Percentiles rank a stretch among this genome's conserved stretches.
These are phyloP conservation scores for Orientallactaga bullata DNA, from an alignment of 2,113 vertebrate species.

Conservation along the genomic window DNA sequence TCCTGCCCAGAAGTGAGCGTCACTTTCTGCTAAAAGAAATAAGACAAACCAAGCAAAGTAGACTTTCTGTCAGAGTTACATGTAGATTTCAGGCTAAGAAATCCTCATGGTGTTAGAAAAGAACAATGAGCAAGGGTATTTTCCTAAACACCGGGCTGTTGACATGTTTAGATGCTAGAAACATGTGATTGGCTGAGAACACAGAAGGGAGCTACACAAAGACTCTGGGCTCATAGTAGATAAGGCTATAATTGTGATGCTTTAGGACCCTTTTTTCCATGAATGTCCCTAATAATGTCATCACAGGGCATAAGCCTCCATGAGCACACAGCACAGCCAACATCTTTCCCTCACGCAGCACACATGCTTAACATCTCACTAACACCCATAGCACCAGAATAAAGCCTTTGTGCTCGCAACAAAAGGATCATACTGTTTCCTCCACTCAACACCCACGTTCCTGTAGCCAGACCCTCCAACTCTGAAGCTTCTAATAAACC, in stretches of 20 bases:
- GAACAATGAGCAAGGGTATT: not conserved
- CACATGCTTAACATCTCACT: conserved; percentile 83
- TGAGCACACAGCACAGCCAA: conserved; percentile 83
- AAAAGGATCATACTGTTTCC: conserved; percentile 80
- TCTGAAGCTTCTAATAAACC: conserved; percentile 63
- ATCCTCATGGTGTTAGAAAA: not conserved
- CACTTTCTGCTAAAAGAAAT: conserved; percentile 26
- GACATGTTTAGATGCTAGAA: conserved; percentile 1
- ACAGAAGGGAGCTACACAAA: not conserved
- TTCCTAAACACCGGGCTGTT: not conserved
- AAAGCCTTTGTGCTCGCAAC: conserved; percentile 86
- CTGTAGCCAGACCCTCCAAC: conserved; percentile 76
- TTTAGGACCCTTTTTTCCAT: conserved; percentile 55
- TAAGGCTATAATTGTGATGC: not conserved
- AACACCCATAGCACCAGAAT: conserved; percentile 81
- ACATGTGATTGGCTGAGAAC: not conserved
- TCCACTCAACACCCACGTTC: conserved; percentile 79
- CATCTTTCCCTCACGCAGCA: conserved; percentile 84
- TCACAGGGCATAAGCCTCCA: conserved; percentile 80
- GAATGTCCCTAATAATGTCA: conserved; percentile 85
- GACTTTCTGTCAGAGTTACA: not conserved
- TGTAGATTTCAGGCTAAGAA: conserved; percentile 22
- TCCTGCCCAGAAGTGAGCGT: conserved; percentile 14
- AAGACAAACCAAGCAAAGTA: not conserved
- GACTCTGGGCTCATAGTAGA: not conserved